phyloP scores from a whole-genome alignment of 2,113 vertebrate species.

The Genyomyrus donnyi region DNA sequence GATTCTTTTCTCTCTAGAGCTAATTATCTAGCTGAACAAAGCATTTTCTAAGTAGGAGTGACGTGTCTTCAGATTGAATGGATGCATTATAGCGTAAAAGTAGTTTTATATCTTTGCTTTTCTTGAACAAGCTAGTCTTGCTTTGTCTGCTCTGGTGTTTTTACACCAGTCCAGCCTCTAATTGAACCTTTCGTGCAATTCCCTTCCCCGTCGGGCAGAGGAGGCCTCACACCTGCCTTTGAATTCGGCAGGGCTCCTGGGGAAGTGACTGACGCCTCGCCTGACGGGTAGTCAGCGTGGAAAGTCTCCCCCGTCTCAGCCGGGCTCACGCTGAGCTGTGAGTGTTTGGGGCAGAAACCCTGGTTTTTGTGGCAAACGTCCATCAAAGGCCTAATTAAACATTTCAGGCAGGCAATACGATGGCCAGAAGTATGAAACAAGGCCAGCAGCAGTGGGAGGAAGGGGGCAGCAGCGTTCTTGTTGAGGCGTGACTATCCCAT shows the following conservation, averaged over 20 bases:
- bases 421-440: conserved; percentile 25
- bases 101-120: background rate
- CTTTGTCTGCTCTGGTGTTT: background rate
- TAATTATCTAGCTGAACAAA: background rate
- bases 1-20: background rate
- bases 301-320: conserved; percentile 52
- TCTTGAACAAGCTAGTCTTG: background rate
- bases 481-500: background rate
- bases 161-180: background rate
- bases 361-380: conserved; percentile 66
- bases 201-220: conserved; percentile 50
- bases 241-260: conserved; percentile 60
- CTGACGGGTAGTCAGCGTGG: conserved; percentile 62
- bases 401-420: conserved; percentile 51
- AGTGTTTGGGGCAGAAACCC: conserved; percentile 50
- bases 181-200: conserved; percentile 30
- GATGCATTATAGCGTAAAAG: background rate
- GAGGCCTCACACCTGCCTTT: conserved; percentile 47
- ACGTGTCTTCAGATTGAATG: background rate
- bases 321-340: conserved; percentile 63
- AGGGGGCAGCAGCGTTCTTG: no score
- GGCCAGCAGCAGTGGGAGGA: background rate
- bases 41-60: background rate
- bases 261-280: conserved; percentile 59
- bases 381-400: conserved; percentile 71